Evolutionary conservation across 2,888 invertebrate genomes (phyloP), one percentile per base, ranked within the genome.

Genomic region (Nomada goodeniana): DNA sequence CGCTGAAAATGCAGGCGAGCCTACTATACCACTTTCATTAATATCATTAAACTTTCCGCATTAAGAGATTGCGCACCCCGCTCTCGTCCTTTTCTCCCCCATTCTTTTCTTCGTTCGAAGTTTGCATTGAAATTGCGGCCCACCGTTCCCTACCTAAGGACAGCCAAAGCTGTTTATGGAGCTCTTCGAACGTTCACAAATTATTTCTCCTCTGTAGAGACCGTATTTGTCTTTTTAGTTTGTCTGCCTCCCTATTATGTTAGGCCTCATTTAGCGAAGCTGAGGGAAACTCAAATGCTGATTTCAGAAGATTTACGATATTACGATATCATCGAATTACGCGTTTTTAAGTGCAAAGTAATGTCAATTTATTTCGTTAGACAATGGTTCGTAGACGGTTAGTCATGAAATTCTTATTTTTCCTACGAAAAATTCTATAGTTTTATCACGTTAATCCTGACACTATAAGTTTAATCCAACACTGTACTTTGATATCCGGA

Each of bases 1-100:
- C 74, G 69, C 61, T 85, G 84, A 86, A 88, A 88, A 88, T 83
- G 79, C 80, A 83, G 73, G 74, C 44, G 76, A 47, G 80, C 83
- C 82, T 82, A 80, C 83, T 72, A 80, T 83, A 80, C 80, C 79
- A 88, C 83, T 85, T 88, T 88, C 88, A 84, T 88, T 88, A 88
- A 88, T 88, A 88, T 89, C 87, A 83, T 88, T 89, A 89, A 88
- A 89, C 85, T 89, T 88, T 86, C 75, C 79, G 80, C 79, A 83
- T 88, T 87, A 83, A 86, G 80, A 82, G 68, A 75, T 9, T 70
- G 42, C 42, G 44, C 53, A 67, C 44, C 57, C 70, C 47, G 36
- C 61, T n/a, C 75, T 26, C 73, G 53, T 71, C 72, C 67, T 59
- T 60, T 29, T 72, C 7, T 61, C 61, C 36, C 20, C 70, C 36